phyloP scores from a whole-genome alignment of 2,113 vertebrate genomes.

The Pitta sordida region DNA sequence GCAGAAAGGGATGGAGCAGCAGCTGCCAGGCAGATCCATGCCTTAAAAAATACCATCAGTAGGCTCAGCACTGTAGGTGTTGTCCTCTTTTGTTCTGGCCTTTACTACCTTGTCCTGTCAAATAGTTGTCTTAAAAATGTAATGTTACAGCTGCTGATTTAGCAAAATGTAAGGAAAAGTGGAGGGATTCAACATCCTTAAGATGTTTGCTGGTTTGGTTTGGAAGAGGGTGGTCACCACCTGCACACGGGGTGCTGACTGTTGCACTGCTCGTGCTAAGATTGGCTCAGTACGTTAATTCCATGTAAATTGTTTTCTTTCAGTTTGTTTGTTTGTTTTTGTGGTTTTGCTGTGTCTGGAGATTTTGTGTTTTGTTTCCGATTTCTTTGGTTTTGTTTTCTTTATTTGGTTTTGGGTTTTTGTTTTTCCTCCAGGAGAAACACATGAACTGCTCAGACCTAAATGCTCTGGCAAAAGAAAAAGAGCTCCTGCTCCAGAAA shows the following conservation, averaged over 20 bases:
- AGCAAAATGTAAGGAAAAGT: neutral
- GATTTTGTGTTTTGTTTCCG: neutral
- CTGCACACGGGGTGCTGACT: neutral
- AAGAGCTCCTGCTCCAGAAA: constrained; percentile 88
- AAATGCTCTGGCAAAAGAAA: constrained; percentile 78
- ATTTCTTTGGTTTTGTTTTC: neutral
- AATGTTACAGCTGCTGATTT: neutral
- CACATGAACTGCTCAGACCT: constrained; percentile 79
- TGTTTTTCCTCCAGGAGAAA: constrained; percentile 71
- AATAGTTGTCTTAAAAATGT: neutral
- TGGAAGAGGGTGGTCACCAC: neutral
- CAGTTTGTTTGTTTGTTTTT: neutral
- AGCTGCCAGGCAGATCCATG: constrained; percentile 83
- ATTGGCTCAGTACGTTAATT: neutral
- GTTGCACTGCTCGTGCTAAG: neutral
- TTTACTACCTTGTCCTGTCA: neutral
- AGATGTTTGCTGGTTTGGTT: too few species aligned
- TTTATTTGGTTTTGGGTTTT: neutral
- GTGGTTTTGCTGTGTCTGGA: neutral
- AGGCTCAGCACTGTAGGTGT: constrained; percentile 74
- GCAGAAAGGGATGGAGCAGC: constrained; percentile 85
- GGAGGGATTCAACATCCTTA: neutral
- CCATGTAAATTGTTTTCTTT: neutral
- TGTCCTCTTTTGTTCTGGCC: neutral
- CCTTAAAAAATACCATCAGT: constrained; percentile 79